Base-by-base conservation (phyloP, 2,113 vertebrate genomes). In the Mormyrus iriodes region DNA sequence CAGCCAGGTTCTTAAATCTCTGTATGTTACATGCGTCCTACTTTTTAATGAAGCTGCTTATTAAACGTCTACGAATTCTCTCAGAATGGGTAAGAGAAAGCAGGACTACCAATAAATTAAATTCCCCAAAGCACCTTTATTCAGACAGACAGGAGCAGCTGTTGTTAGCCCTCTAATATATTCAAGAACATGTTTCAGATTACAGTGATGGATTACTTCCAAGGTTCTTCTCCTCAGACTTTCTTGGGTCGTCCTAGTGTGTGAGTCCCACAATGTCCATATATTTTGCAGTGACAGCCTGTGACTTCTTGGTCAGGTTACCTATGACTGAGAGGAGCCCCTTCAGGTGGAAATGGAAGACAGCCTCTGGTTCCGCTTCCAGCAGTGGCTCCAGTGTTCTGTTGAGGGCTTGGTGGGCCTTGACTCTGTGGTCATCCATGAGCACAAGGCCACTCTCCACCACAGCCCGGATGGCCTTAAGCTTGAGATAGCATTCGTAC, bases 321-420 rank as follows among this genome's bases (percentile, higher is more conserved):
- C 91, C 94, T 86, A 98, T 95, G 90, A 98, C 94, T 10, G 94
- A 95, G 90, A 96, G 97, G 79, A 99, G 94, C 6, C 96, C 97
- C 0, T n/a, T 94, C 52, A 98, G 93, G 0, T 99, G 97, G 87
- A 97, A 96, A 82, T 93, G 94, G 3, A 98, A 96, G 21, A 96
- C 92, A 0, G 93, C 93, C 79, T 98, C 96, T 0, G 97, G 94
- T 8, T 91, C 79, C 0, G 49, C 85, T 4, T 95, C 95, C 73
- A 93, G 15, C 0, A 93, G 92, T 0, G 90, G 73, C 17, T 93
- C 90, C 46, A 91, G 9, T 0, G 48, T 49, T 0, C 79, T 7
- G 0, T 39, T 17, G 0, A 92, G 58, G 2, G 27, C 39, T 0
- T 89, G 76, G 39, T 65, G 52, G 46, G 53, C 1, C 39, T 13